Percentiles rank a stretch among this genome's conserved stretches.
These are phyloP conservation scores for Thymelicus acteon DNA, from an alignment of 2,888 invertebrate species.

Conservation along the genomic window DNA sequence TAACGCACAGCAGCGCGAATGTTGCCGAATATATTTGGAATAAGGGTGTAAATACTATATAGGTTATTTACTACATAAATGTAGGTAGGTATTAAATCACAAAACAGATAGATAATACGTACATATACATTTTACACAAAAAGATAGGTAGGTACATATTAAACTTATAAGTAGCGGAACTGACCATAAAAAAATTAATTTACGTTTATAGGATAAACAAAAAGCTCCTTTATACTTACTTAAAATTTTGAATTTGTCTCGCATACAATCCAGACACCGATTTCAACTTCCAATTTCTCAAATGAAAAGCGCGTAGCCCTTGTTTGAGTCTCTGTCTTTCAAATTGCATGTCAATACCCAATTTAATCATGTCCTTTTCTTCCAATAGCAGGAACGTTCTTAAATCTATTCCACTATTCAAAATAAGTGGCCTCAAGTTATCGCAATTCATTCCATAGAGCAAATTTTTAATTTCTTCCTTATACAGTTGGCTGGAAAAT, in stretches of 20 bases:
- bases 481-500: constrained; percentile 75
- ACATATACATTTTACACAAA: too few relatives aligned
- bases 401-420: constrained; percentile 78
- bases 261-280: constrained; percentile 74
- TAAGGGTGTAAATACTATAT: too few relatives aligned
- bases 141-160: too few relatives aligned
- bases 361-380: constrained; percentile 81
- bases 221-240: constrained; percentile 52
- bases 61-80: too few relatives aligned
- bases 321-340: constrained; percentile 83
- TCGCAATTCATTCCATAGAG: constrained; percentile 86
- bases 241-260: constrained; percentile 68
- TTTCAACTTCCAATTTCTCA: constrained; percentile 80
- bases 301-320: constrained; percentile 85
- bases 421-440: constrained; percentile 72
- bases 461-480: constrained; percentile 81
- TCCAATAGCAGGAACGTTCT: constrained; percentile 83
- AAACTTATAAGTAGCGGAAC: too few relatives aligned
- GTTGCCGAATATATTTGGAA: too few relatives aligned
- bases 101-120: too few relatives aligned
- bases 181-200: too few relatives aligned
- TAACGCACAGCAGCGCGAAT: too few relatives aligned
- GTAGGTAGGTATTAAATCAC: too few relatives aligned
- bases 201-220: too few relatives aligned
- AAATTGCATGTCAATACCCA: constrained; percentile 86